Percentiles rank a stretch among this genome's conserved stretches.
phyloP scores from a whole-genome alignment of 2,888 invertebrate genomes.

The Orthosia gracilis region DNA sequence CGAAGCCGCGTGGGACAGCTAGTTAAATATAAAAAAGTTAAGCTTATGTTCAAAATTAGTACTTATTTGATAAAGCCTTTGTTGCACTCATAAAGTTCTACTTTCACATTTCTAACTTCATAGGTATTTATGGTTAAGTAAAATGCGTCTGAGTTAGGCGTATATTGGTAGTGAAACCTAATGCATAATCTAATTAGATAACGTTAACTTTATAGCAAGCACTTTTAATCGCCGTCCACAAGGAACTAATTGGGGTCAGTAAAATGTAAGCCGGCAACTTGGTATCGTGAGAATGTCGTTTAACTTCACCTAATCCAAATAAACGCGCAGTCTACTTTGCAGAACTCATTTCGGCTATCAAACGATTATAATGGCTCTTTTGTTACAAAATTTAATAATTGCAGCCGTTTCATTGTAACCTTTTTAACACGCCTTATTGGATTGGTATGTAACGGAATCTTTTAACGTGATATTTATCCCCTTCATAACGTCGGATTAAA shows the following conservation, averaged over 20 bases:
- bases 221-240: conserved; percentile 19
- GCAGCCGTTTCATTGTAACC: conserved; percentile 2
- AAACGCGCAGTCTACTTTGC: conserved; percentile 29
- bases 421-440: no score
- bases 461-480: no score
- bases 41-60: neutral
- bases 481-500: no score
- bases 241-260: conserved; percentile 45
- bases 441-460: no score
- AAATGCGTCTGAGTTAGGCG: neutral
- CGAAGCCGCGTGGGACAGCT: no score
- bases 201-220: conserved; percentile 36
- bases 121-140: neutral
- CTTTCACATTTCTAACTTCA: no score
- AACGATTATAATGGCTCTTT: conserved; percentile 16
- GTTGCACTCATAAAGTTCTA: no score
- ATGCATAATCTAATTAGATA: conserved; percentile 19
- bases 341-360: conserved; percentile 23
- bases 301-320: conserved; percentile 38
- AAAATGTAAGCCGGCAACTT: conserved; percentile 37
- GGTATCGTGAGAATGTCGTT: conserved; percentile 27
- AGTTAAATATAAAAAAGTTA: no score
- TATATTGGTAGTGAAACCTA: neutral
- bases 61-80: neutral
- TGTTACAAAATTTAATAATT: conserved; percentile 10